Conservation (phyloP, 2,797 vertebrate genomes). For the Nannoperca australis region DNA sequence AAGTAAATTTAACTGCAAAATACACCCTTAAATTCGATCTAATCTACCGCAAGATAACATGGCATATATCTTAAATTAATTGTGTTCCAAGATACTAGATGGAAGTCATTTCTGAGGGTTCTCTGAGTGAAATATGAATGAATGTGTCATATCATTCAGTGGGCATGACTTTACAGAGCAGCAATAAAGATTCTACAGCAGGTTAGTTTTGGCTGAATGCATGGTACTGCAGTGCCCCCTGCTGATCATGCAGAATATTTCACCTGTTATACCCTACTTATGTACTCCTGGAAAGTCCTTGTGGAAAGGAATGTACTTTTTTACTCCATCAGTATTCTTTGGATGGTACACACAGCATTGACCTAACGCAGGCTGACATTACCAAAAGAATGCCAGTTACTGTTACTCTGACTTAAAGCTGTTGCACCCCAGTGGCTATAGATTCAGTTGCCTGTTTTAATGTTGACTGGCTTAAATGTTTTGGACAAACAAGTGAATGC, state of each 20-base stretch:
- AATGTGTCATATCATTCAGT: conserved; percentile 60
- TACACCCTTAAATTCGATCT: conserved; percentile 12
- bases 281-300: background rate
- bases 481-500: conserved; percentile 6
- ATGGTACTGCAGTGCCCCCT: conserved; percentile 74
- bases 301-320: background rate
- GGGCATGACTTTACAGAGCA: conserved; percentile 72
- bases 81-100: conserved; percentile 37
- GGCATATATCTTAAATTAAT: conserved; percentile 45
- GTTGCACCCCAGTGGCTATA: conserved; percentile 12
- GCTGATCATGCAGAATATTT: conserved; percentile 36
- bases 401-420: conserved; percentile 6
- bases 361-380: conserved; percentile 23
- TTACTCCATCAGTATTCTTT: conserved; percentile 27
- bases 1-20: conserved; percentile 31
- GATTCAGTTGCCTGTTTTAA: conserved; percentile 14
- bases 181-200: conserved; percentile 33
- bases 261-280: background rate
- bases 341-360: conserved; percentile 12
- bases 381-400: conserved; percentile 23
- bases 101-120: conserved; percentile 58
- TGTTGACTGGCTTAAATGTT: background rate
- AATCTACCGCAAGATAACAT: conserved; percentile 41
- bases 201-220: conserved; percentile 13
- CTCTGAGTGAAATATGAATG: conserved; percentile 73